A percentile compares a stretch with the other conserved stretches of the same genome.
phyloP scores from a whole-genome alignment of 2,113 vertebrate species.

The Proteles cristata region DNA sequence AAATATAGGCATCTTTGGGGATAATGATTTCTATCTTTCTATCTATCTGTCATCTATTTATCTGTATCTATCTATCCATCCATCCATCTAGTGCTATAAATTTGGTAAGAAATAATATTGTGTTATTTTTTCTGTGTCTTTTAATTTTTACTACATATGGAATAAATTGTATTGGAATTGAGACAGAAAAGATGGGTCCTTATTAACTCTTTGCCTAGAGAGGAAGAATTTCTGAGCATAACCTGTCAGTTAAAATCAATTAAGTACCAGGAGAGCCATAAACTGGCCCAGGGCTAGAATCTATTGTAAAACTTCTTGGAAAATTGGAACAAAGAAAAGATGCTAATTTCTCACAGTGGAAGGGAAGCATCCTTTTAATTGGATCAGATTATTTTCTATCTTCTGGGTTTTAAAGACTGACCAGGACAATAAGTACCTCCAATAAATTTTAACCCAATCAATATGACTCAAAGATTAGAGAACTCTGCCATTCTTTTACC shows the following conservation, averaged over 20 bases:
- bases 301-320: constrained; percentile 52
- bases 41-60: not conserved
- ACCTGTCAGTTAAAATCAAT: constrained; percentile 58
- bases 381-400: constrained; percentile 58
- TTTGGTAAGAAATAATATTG: not conserved
- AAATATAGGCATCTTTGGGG: not conserved
- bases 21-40: not conserved
- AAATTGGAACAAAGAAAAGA: constrained; percentile 60
- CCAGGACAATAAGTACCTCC: constrained; percentile 38
- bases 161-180: not conserved
- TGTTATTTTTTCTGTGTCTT: constrained; percentile 25
- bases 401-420: constrained; percentile 63
- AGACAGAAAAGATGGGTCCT: not conserved
- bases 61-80: not conserved
- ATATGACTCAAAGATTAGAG: constrained; percentile 22
- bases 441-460: constrained; percentile 60
- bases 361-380: constrained; percentile 1
- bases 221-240: constrained; percentile 41
- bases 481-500: constrained; percentile 24
- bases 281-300: constrained; percentile 30
- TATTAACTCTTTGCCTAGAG: constrained; percentile 51
- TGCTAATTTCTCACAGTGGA: constrained; percentile 51
- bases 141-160: not conserved
- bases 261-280: constrained; percentile 50
- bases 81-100: not conserved